Evolutionary conservation across 2,113 vertebrate genomes (phyloP), one percentile per base, ranked within the genome.

Genomic region (Tragelaphus strepsiceros): DNA sequence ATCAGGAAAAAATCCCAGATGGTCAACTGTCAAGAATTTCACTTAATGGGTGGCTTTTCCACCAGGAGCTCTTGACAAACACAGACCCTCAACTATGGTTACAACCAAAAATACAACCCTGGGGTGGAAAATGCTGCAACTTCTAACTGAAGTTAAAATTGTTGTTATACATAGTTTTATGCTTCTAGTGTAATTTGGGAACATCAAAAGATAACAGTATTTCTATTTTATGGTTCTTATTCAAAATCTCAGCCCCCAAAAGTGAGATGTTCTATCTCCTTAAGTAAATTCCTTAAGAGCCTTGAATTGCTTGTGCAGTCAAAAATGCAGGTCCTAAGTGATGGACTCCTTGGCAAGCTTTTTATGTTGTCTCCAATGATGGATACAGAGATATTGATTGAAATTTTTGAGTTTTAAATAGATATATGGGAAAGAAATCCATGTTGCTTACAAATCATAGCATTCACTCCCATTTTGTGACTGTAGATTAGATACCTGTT

Each of bases 251-350:
- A 84, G 53, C 15, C 43, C 77, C n/a, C 28, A 1, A 46, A 62
- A 46, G 35, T 30, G 58, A 94, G 35, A 91, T 94, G 4, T 21
- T 96, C 86, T 85, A 92, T 91, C 17, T 85, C 7, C 15, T 89
- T 89, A 39, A 94, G 78, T 59, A 93, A 97, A 96, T 97, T 97
- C 12, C 56, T 86, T 96, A 93, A 98, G 85, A 97, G 54, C 54
- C 56, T 64, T 92, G 71, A 92, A 77, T 51, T 30, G n/a, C 49
- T 62, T 80, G 7, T 85, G 87, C 21, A 46, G 11, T 97, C 88
- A 32, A 94, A 95, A 95, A 94, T 61, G 35, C 35, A 85, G 2
- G 61, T 89, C 96, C 92, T 87, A 89, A 91, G 35, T 91, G 93
- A 95, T 62, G 46, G 56, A 56, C 46, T 86, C 88, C 93, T 87